Conservation (phyloP, 1,140 invertebrate genomes). For the Trichomalopsis sarcophagae region DNA sequence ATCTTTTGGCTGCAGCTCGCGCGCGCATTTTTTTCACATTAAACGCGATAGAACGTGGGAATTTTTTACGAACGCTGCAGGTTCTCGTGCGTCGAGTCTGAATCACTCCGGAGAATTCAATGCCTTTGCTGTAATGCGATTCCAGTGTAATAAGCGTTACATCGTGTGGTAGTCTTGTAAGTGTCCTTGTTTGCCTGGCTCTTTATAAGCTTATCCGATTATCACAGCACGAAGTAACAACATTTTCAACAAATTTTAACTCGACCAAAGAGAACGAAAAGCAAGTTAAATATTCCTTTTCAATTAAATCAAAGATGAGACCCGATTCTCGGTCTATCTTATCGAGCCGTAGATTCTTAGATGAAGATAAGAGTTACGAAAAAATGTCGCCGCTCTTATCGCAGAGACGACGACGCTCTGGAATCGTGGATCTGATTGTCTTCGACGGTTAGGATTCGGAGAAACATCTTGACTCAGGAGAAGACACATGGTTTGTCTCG, state of each 20-base stretch:
- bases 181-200: not conserved
- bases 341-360: constrained; percentile 19
- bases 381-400: constrained; percentile 10
- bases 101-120: constrained; percentile 29
- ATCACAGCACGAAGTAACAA: not conserved
- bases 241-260: not conserved
- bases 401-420: not conserved
- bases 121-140: constrained; percentile 2
- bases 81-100: not conserved
- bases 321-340: not conserved
- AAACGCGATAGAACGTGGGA: not conserved
- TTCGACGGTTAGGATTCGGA: not conserved
- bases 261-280: not conserved
- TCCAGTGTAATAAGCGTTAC: constrained; percentile 20
- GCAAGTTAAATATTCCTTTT: not conserved
- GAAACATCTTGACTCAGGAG: not conserved
- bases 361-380: constrained; percentile 12
- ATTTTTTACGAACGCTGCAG: constrained; percentile 10
- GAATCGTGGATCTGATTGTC: not conserved
- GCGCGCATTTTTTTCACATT: not conserved
- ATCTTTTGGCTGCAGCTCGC: not conserved
- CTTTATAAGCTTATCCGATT: not conserved
- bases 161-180: not conserved
- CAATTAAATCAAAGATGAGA: constrained; percentile 24
- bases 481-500: no score